phyloP scores from a whole-genome alignment of 2,888 invertebrate genomes.

The Callyntrura sp. region DNA sequence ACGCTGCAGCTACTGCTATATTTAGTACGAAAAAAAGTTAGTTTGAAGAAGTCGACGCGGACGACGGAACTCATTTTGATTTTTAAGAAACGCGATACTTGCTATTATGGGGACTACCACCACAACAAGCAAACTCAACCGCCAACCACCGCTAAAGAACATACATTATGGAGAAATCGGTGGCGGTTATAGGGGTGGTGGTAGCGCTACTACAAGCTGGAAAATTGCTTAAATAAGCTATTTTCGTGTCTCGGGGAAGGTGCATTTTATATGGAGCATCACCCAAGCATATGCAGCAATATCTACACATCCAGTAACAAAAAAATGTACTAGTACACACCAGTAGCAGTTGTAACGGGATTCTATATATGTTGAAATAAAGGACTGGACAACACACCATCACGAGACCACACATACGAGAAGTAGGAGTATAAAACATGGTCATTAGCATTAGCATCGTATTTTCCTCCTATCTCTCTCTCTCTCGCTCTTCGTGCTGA shows the following conservation, averaged over 20 bases:
- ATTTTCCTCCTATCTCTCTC: constrained; percentile 36
- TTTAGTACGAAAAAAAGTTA: background rate
- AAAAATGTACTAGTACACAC: background rate
- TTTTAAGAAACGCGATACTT: background rate
- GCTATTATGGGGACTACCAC: background rate
- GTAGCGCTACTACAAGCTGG: background rate
- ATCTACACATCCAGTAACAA: background rate
- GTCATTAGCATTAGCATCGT: constrained; percentile 65
- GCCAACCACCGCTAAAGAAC: background rate
- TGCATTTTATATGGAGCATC: background rate
- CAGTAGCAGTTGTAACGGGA: background rate
- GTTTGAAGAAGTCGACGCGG: background rate
- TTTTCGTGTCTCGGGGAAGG: background rate
- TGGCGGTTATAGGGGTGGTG: background rate
- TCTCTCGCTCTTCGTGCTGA: constrained; percentile 6
- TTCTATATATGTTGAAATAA: background rate
- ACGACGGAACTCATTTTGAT: constrained; percentile 50
- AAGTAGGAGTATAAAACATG: constrained; percentile 49
- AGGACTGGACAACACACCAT: constrained; percentile 26
- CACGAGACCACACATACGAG: background rate
- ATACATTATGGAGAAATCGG: constrained; percentile 9
- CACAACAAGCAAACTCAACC: background rate
- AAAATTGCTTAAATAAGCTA: constrained; percentile 43
- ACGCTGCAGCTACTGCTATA: background rate
- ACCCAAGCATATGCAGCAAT: background rate